A percentile compares a stretch with the other conserved stretches of the same genome.
phyloP scores from a whole-genome alignment of 2,888 invertebrate species.

The Cyrtodaria siliqua region DNA sequence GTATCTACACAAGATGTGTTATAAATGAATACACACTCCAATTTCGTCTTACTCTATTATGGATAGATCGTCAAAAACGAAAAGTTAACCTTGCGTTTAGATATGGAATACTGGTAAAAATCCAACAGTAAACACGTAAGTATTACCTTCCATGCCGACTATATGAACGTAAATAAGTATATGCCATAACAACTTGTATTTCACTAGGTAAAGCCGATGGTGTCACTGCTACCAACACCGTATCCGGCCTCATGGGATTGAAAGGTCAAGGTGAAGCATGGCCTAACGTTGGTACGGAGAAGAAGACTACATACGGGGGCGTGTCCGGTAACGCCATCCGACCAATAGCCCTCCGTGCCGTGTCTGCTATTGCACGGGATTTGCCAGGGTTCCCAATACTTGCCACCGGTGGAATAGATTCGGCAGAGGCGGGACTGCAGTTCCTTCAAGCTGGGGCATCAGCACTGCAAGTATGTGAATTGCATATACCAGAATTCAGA shows the following conservation, averaged over 20 bases:
- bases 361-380: conserved; percentile 93
- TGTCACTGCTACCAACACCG: conserved; percentile 99
- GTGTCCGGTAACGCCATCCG: conserved; percentile 97
- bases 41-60: too few species aligned
- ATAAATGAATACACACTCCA: too few species aligned
- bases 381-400: conserved; percentile 96
- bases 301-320: conserved; percentile 96
- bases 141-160: too few species aligned
- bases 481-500: too few species aligned
- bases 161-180: too few species aligned
- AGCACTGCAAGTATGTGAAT: conserved; percentile 91
- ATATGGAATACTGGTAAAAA: too few species aligned
- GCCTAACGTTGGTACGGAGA: conserved; percentile 94
- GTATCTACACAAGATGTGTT: too few species aligned
- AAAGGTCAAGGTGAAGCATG: conserved; percentile 94
- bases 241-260: conserved; percentile 97
- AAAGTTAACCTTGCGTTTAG: too few species aligned
- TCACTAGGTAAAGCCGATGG: conserved; percentile 95
- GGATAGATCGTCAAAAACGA: too few species aligned
- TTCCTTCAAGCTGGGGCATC: conserved; percentile 97
- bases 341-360: conserved; percentile 96
- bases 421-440: conserved; percentile 97
- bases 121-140: too few species aligned
- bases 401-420: conserved; percentile 98
- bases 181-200: background rate